phyloP scores from a whole-genome alignment of 2,113 vertebrate species.

The Lethenteron reissneri region DNA sequence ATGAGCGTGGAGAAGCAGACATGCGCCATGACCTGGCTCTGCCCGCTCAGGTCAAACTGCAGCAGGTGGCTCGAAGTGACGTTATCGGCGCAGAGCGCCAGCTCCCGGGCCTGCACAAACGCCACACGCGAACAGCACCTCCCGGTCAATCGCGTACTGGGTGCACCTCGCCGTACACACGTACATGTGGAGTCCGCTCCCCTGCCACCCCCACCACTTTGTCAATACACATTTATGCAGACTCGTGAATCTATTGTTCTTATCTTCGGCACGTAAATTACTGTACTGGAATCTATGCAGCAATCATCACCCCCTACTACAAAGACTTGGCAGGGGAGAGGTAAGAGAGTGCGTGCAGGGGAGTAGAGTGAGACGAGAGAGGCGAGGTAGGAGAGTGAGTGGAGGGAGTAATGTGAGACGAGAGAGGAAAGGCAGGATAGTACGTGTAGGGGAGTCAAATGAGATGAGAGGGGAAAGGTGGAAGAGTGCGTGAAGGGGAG shows the following conservation, averaged over 20 bases:
- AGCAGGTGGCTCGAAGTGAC: constrained; percentile 34
- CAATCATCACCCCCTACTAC: no score
- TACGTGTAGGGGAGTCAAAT: not conserved
- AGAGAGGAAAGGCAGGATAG: not conserved
- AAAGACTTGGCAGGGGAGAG: not conserved
- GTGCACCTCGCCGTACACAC: no score
- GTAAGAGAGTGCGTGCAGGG: not conserved
- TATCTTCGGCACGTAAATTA: no score
- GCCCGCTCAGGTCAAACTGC: constrained; percentile 15
- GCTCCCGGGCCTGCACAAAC: constrained; percentile 25
- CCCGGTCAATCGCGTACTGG: no score
- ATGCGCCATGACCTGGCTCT: constrained; percentile 29
- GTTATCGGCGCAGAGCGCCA: constrained; percentile 44
- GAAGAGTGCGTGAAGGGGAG: no score
- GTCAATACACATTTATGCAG: no score
- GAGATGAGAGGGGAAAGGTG: constrained; percentile 5
- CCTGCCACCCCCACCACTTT: no score
- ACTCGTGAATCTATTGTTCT: no score
- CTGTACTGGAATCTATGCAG: no score
- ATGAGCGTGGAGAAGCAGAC: constrained; percentile 51
- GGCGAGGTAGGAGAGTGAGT: not conserved
- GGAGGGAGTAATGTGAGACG: no score
- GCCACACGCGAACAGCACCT: no score
- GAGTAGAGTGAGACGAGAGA: not conserved
- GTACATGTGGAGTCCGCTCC: no score